Base-by-base conservation (phyloP, 2,888 invertebrate genomes). In the Oscheius myriophilus region DNA sequence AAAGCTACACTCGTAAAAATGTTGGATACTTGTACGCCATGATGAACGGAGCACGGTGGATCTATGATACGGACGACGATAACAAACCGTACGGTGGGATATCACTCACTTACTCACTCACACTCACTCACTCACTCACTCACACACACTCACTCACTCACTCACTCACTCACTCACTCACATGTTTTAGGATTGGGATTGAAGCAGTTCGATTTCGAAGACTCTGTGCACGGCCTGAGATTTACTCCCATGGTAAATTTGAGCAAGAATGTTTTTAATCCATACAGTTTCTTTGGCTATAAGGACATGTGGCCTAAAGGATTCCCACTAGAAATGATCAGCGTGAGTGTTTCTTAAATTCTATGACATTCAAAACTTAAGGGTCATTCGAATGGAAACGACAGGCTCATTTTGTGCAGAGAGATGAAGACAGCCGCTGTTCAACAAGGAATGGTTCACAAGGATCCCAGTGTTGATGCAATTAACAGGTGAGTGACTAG, bases 271-370 rank as follows among this genome's bases (percentile, higher is more conserved):
- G 16, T 78, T 1, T 75, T 78, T 72, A 78, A 78, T 57, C 78
- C 78, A 0, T 78, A 78, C 43, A 65, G 65, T 1, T 72, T 67
- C 53, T 78, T 70, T 52, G 78, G 78, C n/a, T 33, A 43, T n/a
- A 42, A 63, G 12, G 42, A 70, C 23, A 74, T 72, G 70, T 78
- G 78, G 78, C 78, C 78, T 1, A 26, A 75, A 51, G 75, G 78
- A 49, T 78, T 78, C 58, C 78, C 78, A 14, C 26, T 75, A 0
- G 75, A 78, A 51, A 49, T n/a, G n/a, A n/a, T n/a, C n/a, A n/a
- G n/a, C n/a, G n/a, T n/a, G n/a, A n/a, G n/a, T n/a, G n/a, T n/a
- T n/a, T n/a, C n/a, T n/a, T n/a, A n/a, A n/a, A n/a, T n/a, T n/a
- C n/a, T n/a, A n/a, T n/a, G n/a, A n/a, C n/a, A n/a, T n/a, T n/a